These are phyloP conservation scores for Dolichomitus sp. DNA, from an alignment of 2,888 invertebrate species.

Conservation along the genomic window DNA sequence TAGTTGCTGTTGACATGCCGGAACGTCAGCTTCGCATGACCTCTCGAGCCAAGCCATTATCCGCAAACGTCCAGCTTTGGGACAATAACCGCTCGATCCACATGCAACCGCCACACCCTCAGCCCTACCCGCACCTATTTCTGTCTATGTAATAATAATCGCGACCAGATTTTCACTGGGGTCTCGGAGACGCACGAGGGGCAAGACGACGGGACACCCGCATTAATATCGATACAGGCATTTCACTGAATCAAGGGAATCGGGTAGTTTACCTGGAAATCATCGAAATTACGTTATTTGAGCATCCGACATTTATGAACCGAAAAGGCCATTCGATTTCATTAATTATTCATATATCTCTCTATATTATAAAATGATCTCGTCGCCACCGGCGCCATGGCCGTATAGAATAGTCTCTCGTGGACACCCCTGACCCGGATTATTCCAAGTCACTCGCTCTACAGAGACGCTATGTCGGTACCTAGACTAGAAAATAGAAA, in stretches of 20 bases:
- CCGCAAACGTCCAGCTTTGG: slow-evolving; percentile 77
- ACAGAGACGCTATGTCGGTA: too few relatives aligned
- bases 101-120: slow-evolving; percentile 55
- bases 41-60: slow-evolving; percentile 82
- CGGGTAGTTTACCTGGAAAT: background rate
- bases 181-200: background rate
- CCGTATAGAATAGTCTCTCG: too few relatives aligned
- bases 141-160: slow-evolving; percentile 21
- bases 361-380: too few relatives aligned
- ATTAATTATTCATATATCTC: background rate
- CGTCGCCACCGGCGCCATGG: too few relatives aligned
- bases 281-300: background rate
- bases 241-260: background rate
- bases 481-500: too few relatives aligned
- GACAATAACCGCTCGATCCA: slow-evolving; percentile 80
- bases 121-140: slow-evolving; percentile 7
- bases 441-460: too few relatives aligned
- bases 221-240: background rate
- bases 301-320: too few relatives aligned
- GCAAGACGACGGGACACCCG: background rate
- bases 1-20: slow-evolving; percentile 86
- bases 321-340: too few relatives aligned
- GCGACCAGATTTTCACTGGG: background rate
- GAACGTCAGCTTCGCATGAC: slow-evolving; percentile 85
- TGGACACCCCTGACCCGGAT: too few relatives aligned